Conservation (phyloP, 2,888 invertebrate genomes). For the Erannis defoliaria region DNA sequence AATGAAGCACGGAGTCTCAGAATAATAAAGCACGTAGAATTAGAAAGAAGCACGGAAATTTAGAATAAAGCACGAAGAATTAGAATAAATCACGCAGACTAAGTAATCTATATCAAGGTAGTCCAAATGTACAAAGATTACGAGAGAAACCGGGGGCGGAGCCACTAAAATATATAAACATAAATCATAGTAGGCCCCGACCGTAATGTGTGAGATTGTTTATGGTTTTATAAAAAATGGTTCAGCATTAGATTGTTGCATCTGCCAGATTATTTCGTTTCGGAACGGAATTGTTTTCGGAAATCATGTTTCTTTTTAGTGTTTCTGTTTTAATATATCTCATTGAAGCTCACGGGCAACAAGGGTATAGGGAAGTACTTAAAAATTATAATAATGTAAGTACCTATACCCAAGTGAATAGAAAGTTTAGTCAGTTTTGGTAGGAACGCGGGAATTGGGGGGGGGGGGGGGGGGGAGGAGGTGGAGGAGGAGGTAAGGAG, state of each 20-base stretch:
- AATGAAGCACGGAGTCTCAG: too few relatives aligned
- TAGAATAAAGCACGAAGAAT: too few relatives aligned
- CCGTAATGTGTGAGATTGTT: conserved; percentile 26
- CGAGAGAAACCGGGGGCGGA: background rate
- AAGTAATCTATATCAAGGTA: background rate
- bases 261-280: conserved; percentile 31
- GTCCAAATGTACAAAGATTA: background rate
- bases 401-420: too few relatives aligned
- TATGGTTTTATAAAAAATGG: conserved; percentile 25
- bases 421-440: too few relatives aligned
- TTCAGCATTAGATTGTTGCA: conserved; percentile 15
- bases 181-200: conserved; percentile 53
- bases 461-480: too few relatives aligned
- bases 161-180: background rate
- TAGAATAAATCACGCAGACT: too few relatives aligned
- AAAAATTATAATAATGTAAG: too few relatives aligned
- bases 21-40: too few relatives aligned
- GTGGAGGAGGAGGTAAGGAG: too few relatives aligned
- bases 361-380: too few relatives aligned
- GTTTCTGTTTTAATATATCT: background rate
- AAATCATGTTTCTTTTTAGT: conserved; percentile 6
- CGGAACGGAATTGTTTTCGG: conserved; percentile 3
- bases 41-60: too few relatives aligned
- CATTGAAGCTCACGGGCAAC: background rate
- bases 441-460: too few relatives aligned